Conservation (phyloP, 2,113 vertebrate species). For the Myrmecobius fasciatus region DNA sequence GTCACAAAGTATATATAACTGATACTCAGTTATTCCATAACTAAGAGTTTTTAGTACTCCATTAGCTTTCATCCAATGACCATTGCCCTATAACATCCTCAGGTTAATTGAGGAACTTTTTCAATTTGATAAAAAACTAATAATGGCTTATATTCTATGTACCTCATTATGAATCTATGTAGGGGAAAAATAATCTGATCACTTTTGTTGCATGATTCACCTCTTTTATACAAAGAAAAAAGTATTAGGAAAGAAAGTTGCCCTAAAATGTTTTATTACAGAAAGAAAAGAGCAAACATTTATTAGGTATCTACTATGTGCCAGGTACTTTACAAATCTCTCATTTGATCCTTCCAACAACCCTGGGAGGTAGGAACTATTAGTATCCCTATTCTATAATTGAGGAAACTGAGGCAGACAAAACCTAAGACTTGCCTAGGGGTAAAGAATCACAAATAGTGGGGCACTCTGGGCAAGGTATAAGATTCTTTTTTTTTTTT, state of each 20-base stretch:
- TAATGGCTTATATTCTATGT: not conserved
- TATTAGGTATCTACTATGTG: not conserved
- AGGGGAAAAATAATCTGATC: not conserved
- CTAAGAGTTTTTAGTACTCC: not conserved
- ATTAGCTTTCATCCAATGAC: not conserved
- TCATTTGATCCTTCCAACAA: not conserved
- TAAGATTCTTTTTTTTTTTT: too few relatives aligned
- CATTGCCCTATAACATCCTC: not conserved
- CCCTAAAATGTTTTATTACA: not conserved
- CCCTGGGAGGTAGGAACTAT: not conserved
- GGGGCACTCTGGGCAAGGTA: too few relatives aligned
- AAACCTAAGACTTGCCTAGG: not conserved
- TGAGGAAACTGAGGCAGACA: not conserved
- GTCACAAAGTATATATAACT: not conserved
- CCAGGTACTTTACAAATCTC: not conserved
- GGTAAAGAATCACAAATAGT: too few relatives aligned
- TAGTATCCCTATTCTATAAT: not conserved
- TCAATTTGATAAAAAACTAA: not conserved
- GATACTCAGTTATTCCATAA: not conserved
- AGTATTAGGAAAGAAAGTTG: not conserved
- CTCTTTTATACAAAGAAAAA: not conserved
- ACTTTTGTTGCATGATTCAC: not conserved
- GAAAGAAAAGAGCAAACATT: not conserved
- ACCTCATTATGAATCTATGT: not conserved
- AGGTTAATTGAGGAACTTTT: not conserved